phyloP scores from a whole-genome alignment of 2,797 vertebrate species.

The Poeciliopsis gracilis region DNA sequence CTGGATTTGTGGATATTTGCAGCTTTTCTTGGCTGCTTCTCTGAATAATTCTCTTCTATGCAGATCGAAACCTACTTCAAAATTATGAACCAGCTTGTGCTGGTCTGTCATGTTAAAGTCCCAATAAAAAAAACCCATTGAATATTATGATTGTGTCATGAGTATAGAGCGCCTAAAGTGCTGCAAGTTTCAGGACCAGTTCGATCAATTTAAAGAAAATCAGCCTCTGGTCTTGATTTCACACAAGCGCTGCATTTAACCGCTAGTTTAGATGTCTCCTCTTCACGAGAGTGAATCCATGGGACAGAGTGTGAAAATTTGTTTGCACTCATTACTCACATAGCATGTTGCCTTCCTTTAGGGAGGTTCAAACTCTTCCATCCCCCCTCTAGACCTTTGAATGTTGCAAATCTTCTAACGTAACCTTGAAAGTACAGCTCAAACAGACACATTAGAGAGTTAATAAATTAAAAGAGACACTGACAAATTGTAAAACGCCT shows the following conservation, averaged over 20 bases:
- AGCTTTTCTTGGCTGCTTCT: background rate
- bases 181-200: constrained; percentile 44
- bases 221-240: constrained; percentile 56
- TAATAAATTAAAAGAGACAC: constrained; percentile 19
- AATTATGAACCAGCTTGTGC: background rate
- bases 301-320: constrained; percentile 64
- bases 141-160: background rate
- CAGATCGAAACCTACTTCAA: background rate
- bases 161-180: constrained; percentile 55
- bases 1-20: background rate
- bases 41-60: background rate
- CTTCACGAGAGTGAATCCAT: constrained; percentile 44
- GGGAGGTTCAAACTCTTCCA: constrained; percentile 25
- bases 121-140: background rate
- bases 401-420: background rate
- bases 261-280: constrained; percentile 50
- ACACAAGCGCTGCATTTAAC: constrained; percentile 58
- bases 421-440: constrained; percentile 12
- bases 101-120: background rate
- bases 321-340: constrained; percentile 58
- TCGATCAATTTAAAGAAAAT: constrained; percentile 41
- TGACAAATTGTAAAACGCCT: background rate
- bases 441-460: constrained; percentile 9
- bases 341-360: constrained; percentile 34
- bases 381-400: constrained; percentile 2